phyloP scores from a whole-genome alignment of 2,888 invertebrate species.

The Perithous albicinctus region DNA sequence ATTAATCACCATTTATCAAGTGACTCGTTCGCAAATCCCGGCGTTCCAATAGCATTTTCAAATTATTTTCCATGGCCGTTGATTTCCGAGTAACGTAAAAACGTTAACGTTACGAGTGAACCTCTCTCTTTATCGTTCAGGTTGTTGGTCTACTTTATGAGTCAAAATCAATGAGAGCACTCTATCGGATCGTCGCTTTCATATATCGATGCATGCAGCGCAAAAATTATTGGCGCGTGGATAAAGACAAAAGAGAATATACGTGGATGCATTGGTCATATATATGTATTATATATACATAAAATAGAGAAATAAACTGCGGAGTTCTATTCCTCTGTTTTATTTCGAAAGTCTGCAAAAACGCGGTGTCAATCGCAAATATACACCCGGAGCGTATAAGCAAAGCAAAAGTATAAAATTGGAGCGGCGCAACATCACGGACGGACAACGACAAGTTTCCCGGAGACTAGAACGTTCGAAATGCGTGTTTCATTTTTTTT shows the following conservation, averaged over 20 bases:
- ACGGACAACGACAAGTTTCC: too few species aligned
- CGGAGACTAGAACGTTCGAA: background rate
- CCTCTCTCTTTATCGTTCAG: background rate
- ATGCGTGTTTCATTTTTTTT: background rate
- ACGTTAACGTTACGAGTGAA: too few species aligned
- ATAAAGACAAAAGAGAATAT: background rate
- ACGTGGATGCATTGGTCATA: background rate
- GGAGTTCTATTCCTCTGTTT: background rate
- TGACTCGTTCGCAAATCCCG: slow-evolving; percentile 15
- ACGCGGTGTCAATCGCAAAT: too few species aligned
- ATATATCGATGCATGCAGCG: background rate
- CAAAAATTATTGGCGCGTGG: slow-evolving; percentile 35
- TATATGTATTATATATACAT: too few species aligned
- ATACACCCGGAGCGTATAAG: too few species aligned
- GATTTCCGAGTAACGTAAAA: slow-evolving; percentile 38
- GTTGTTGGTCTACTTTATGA: background rate
- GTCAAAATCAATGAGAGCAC: slow-evolving; percentile 12
- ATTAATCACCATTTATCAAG: slow-evolving; percentile 47
- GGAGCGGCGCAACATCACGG: too few species aligned
- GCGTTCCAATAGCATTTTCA: slow-evolving; percentile 6
- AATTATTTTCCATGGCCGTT: slow-evolving; percentile 43
- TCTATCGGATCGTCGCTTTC: slow-evolving; percentile 16
- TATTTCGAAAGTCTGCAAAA: background rate
- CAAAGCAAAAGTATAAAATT: too few species aligned
- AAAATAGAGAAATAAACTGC: background rate